phyloP scores from a whole-genome alignment of 2,797 vertebrate species.

The Monodelphis domestica region DNA sequence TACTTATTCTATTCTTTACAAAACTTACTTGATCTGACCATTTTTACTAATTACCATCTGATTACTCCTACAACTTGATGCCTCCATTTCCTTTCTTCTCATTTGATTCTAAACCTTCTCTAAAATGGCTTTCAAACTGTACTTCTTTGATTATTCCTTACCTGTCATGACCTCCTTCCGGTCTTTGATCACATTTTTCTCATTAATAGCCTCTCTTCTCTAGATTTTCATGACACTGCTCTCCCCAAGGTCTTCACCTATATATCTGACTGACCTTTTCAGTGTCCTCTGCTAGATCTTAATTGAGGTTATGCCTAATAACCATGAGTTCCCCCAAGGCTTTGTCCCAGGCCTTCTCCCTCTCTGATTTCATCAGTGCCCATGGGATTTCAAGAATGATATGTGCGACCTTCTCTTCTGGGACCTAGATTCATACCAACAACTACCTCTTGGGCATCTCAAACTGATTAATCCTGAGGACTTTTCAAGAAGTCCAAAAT shows the following conservation, averaged over 20 bases:
- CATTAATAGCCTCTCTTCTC: too few species aligned
- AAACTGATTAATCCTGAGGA: neutral
- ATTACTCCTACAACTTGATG: too few species aligned
- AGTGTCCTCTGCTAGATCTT: neutral
- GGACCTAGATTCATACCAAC: neutral
- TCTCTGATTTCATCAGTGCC: neutral
- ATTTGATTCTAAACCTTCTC: too few species aligned
- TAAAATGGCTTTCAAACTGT: too few species aligned
- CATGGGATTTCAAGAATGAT: neutral
- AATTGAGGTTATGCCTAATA: neutral
- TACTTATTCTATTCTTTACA: too few species aligned
- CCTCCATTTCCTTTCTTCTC: too few species aligned
- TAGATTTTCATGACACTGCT: neutral
- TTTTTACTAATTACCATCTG: too few species aligned
- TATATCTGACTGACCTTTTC: neutral
- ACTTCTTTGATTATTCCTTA: too few species aligned
- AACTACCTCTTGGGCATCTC: neutral
- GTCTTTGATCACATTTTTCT: too few species aligned
- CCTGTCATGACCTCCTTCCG: too few species aligned
- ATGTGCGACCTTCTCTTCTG: neutral
- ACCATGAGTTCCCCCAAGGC: neutral
- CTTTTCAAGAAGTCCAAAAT: neutral
- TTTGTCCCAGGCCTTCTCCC: neutral
- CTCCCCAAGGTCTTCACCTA: neutral
- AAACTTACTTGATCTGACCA: too few species aligned